Evolutionary conservation across 2,797 vertebrate genomes (phyloP).

Genomic region (Micromesistius poutassou): DNA sequence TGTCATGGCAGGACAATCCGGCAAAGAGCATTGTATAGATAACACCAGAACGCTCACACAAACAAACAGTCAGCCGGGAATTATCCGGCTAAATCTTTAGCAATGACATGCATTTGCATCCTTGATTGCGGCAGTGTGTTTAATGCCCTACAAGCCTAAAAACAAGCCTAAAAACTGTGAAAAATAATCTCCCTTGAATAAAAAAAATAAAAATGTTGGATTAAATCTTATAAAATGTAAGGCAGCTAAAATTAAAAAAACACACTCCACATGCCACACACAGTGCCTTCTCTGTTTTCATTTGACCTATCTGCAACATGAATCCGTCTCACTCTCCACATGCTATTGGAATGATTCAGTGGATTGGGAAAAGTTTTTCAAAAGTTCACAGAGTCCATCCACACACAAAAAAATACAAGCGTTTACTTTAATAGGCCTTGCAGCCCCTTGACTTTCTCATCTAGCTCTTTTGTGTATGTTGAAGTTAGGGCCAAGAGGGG

Average conservation of each 20-base stretch:
- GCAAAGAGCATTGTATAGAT: background rate
- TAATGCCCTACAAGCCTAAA: no score
- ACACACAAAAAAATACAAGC: conserved; percentile 60
- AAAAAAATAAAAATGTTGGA: no score
- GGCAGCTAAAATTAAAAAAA: background rate
- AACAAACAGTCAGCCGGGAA: background rate
- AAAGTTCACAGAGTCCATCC: conserved; percentile 68
- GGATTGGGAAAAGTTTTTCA: conserved; percentile 35
- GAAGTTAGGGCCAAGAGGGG: conserved; percentile 58
- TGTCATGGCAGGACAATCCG: background rate
- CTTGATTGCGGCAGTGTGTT: no score
- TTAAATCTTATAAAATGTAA: background rate
- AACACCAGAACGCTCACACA: background rate
- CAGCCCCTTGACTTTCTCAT: conserved; percentile 76
- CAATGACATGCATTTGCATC: no score
- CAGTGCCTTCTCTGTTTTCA: background rate
- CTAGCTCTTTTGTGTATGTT: conserved; percentile 72
- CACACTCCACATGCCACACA: background rate
- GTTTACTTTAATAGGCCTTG: conserved; percentile 73
- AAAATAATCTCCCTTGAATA: background rate
- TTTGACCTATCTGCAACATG: background rate
- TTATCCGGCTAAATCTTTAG: no score
- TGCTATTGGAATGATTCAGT: conserved; percentile 48
- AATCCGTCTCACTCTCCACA: conserved; percentile 25
- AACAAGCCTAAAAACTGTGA: background rate